Evolutionary conservation across 2,797 vertebrate species (phyloP), one percentile per base, ranked within the genome.

Genomic region (Acropternis orthonyx): DNA sequence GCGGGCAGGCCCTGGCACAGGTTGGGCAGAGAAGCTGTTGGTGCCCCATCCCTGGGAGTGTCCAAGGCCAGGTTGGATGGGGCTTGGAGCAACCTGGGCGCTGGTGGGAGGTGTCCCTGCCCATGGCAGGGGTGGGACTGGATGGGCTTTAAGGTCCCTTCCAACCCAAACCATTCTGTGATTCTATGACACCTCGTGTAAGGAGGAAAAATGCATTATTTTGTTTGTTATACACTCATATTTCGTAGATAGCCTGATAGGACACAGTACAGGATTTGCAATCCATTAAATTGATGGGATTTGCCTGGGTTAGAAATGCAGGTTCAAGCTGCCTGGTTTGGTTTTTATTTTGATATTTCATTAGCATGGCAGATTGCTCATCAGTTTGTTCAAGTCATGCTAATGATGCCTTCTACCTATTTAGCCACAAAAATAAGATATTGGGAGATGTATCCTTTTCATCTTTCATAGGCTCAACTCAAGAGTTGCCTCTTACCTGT

Each of bases 61-160:
- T 2, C 41, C 62, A 41, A 48, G 14, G 14, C 12, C 55, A 41
- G 18, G 4, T 0, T 55, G 48, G 48, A 28, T 0, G 0, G 4
- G 34, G 18, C 41, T 88, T 62, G 62, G 77, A 68, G 22, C 39
- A 36, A 0, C 8, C 48, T 68, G 77, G 26, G 26, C 3, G 26
- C 3, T 0, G 8, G 12, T 41, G 34, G 8, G 22, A 68, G 7
- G 0, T 48, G 55, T 55, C 32, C 22, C 26, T 88, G 34, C 17
- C 7, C 12, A 16, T 7, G 10, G 8, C 34, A 48, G 10, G 15
- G 7, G 4, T 75, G 19, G 12, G 23, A 32, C 4, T 26, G 17
- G 34, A 3, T 54, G 8, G 12, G 3, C 6, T 48, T 89, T n/a
- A 55, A 48, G 34, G 36, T 54, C 24, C 9, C 17, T 67, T 88